Base-by-base conservation (phyloP, 2,888 invertebrate genomes). In the Lasioglossum vierecki region DNA sequence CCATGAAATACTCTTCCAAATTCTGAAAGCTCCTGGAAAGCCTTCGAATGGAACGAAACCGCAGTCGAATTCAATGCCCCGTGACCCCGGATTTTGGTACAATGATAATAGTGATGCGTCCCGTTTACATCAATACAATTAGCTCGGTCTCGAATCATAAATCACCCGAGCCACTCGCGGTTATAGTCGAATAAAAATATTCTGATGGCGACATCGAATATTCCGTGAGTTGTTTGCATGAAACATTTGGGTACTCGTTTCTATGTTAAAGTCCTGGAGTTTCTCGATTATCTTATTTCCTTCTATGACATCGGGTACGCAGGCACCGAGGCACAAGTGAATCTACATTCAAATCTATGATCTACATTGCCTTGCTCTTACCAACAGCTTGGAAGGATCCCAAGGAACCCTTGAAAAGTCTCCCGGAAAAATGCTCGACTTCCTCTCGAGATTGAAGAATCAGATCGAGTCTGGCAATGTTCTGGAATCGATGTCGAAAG, bases 371-470 rank as follows among this genome's bases (percentile, higher is more conserved):
- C 70, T 41, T 70, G 70, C 39, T 70, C 70, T 70, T 70, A 46
- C 66, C 41, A 63, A 66, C n/a, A 46, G 30, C 53, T 68, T 18
- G 63, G 46, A 68, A 49, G 66, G 39, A 41, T 70, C 76, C 41
- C 15, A 75, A 71, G 68, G 49, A 75, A 8, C 26, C 26, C n/a
- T 18, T 11, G 41, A 41, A 57, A 57, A 60, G n/a, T 49, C 22
- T 70, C 70, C 41, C 70, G 57, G 49, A 68, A 41, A 60, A 78
- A 63, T 46, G 39, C 60, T 82, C 15, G 66, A 68, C 18, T 79
- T 70, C 73, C 41, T 13, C 46, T 68, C 57, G 46, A 73, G 76
- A 85, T 76, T 79, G 76, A 73, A 76, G 76, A 75, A 75, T 77
- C 79, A 39, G 57, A 53, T 75, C 49, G 74, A 74, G 35, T 70